Evolutionary conservation across 2,888 invertebrate species (phyloP).

Genomic region (Diogma glabrata): DNA sequence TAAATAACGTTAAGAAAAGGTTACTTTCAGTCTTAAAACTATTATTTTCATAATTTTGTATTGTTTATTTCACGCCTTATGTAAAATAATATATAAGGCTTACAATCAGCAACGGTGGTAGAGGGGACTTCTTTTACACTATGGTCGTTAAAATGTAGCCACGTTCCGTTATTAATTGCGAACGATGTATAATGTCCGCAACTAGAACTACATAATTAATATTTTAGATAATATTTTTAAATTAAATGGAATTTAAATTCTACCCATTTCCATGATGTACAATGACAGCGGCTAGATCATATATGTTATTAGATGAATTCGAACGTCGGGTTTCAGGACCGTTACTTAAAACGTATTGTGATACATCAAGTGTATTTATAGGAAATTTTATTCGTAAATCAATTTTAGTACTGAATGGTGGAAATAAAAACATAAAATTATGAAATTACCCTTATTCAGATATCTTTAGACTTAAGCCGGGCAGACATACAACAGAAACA

Average conservation of each 20-base stretch:
- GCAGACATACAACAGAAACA: too few species aligned
- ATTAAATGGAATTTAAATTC: too few species aligned
- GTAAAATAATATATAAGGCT: constrained; percentile 79
- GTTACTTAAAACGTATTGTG: constrained; percentile 56
- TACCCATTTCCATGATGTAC: constrained; percentile 74
- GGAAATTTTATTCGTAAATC: constrained; percentile 71
- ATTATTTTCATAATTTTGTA: constrained; percentile 17
- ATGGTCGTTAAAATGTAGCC: constrained; percentile 82
- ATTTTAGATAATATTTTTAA: constrained; percentile 9
- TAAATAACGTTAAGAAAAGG: too few species aligned
- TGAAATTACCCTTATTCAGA: background rate
- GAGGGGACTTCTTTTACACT: constrained; percentile 50
- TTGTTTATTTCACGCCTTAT: constrained; percentile 47
- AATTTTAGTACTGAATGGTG: constrained; percentile 48
- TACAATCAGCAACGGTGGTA: constrained; percentile 60
- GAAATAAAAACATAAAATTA: constrained; percentile 10
- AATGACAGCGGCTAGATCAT: constrained; percentile 70
- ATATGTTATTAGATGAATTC: constrained; percentile 50
- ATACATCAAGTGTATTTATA: constrained; percentile 63
- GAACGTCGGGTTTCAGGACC: constrained; percentile 54
- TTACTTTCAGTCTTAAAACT: constrained; percentile 17
- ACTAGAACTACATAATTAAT: constrained; percentile 47
- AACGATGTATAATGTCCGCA: constrained; percentile 80
- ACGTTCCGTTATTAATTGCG: constrained; percentile 64
- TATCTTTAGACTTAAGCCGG: background rate